phyloP scores from a whole-genome alignment of 2,113 vertebrate species.

The Rhegmatorhina hoffmannsi region DNA sequence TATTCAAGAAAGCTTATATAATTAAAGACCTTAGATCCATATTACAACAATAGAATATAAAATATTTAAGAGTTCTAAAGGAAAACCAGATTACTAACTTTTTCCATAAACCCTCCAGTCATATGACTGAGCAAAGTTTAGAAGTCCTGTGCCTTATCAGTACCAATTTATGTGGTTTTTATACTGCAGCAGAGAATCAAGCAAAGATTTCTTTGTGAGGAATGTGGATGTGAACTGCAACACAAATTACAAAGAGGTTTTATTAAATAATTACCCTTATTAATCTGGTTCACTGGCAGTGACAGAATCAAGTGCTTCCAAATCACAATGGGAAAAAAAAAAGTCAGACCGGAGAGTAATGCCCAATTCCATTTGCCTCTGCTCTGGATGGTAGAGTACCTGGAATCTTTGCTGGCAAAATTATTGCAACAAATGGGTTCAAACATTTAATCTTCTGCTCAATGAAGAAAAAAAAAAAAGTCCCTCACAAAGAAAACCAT shows the following conservation, averaged over 20 bases:
- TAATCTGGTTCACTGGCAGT: background rate
- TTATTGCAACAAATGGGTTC: background rate
- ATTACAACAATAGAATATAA: background rate
- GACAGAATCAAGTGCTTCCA: background rate
- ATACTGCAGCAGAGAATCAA: background rate
- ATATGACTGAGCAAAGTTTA: background rate
- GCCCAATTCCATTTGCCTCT: background rate
- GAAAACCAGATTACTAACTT: background rate
- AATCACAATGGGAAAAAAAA: fast-evolving
- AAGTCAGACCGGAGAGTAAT: background rate
- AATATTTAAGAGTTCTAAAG: background rate
- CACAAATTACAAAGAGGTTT: background rate
- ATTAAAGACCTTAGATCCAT: background rate
- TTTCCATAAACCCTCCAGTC: background rate
- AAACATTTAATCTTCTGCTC: background rate
- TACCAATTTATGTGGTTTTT: background rate
- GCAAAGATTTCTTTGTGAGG: background rate
- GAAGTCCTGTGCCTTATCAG: background rate
- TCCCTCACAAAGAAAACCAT: background rate
- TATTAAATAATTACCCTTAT: background rate
- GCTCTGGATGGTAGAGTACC: background rate
- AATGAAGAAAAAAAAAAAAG: background rate
- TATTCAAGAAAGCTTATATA: background rate
- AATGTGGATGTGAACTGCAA: background rate
- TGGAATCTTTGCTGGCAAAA: background rate